phyloP scores from a whole-genome alignment of 2,797 vertebrate species.

The Sarcophilus harrisii region DNA sequence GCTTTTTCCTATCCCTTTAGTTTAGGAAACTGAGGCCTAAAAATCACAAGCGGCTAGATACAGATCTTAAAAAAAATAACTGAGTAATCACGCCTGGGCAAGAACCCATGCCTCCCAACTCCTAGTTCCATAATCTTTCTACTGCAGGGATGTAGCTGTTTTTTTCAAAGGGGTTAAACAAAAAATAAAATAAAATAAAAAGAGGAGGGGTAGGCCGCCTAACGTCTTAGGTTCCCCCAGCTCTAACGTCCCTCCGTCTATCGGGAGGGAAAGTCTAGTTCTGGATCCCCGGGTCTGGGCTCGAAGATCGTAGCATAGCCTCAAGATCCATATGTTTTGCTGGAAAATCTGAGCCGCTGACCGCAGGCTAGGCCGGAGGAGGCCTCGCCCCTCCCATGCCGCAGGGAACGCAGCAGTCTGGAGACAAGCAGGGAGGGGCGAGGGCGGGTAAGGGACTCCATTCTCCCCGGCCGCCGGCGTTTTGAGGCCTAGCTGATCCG shows the following conservation, averaged over 20 bases:
- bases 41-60: neutral
- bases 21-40: neutral
- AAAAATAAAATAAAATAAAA: neutral
- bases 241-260: neutral
- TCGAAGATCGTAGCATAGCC: neutral
- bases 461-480: neutral
- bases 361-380: neutral
- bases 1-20: neutral
- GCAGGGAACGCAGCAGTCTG: no score
- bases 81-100: neutral
- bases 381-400: neutral
- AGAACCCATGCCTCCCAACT: neutral
- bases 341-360: neutral
- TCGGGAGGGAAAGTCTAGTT: neutral
- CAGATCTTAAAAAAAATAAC: neutral
- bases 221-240: neutral
- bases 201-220: neutral
- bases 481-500: neutral
- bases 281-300: no score
- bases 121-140: neutral
- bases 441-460: neutral
- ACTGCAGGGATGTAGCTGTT: neutral
- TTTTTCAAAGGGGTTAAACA: neutral
- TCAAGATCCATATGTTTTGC: neutral
- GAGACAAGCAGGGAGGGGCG: neutral